Evolutionary conservation across 2,113 vertebrate species (phyloP).

Genomic region (Rhipidura dahli): DNA sequence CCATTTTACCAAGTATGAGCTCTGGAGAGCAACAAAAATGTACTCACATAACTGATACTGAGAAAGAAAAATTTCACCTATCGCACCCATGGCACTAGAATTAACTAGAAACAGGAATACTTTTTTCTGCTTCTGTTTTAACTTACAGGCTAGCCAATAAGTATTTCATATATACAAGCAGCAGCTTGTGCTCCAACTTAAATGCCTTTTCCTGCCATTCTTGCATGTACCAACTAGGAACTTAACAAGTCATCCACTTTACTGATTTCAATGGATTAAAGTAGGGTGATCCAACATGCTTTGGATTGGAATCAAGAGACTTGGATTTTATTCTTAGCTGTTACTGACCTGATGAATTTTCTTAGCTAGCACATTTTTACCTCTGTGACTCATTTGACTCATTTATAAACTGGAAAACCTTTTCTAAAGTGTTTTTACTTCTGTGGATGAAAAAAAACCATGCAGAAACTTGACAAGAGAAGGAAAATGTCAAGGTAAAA

Average conservation of each 20-base stretch:
- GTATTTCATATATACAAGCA: neutral
- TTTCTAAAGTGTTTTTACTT: neutral
- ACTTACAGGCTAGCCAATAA: neutral
- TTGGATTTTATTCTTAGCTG: neutral
- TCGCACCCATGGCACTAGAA: accelerated
- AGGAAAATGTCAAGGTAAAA: neutral
- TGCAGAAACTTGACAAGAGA: neutral
- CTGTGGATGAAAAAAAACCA: neutral
- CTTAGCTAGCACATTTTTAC: neutral
- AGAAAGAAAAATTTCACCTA: neutral
- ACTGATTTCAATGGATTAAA: neutral
- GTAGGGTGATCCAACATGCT: neutral
- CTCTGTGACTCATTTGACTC: neutral
- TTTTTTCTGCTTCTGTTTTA: neutral
- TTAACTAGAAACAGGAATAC: neutral
- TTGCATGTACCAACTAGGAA: neutral
- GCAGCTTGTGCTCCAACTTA: neutral
- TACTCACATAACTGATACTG: neutral
- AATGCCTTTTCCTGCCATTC: neutral
- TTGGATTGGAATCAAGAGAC: neutral
- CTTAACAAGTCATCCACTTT: neutral
- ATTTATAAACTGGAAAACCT: neutral
- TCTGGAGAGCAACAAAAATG: neutral
- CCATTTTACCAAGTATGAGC: neutral
- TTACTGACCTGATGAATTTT: neutral